Percentiles rank a stretch among this genome's conserved stretches.
Evolutionary conservation across 2,888 invertebrate species (phyloP).

Genomic region (Cryptocephalus moraei): DNA sequence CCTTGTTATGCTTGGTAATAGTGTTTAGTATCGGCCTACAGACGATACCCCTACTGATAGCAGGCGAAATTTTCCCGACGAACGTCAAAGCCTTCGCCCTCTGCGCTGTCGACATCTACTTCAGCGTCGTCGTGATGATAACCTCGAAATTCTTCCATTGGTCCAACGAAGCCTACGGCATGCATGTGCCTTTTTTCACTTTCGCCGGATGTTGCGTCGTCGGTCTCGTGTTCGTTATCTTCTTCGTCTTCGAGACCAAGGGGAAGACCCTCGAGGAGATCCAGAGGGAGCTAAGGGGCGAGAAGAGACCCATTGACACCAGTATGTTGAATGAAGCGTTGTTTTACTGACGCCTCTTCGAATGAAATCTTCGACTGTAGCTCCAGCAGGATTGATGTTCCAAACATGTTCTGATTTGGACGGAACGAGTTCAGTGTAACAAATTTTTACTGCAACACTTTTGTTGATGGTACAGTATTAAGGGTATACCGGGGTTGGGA

Average conservation of each 20-base stretch:
- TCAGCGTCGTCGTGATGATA: conserved; percentile 38
- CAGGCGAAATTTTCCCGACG: conserved; percentile 46
- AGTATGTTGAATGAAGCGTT: neutral
- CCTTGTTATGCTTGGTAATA: conserved; percentile 39
- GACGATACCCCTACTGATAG: conserved; percentile 42
- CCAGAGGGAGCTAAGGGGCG: conserved; percentile 26
- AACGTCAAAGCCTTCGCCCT: conserved; percentile 47
- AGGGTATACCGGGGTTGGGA: no score
- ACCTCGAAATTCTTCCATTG: conserved; percentile 41
- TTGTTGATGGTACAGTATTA: no score
- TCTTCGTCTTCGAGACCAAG: conserved; percentile 42
- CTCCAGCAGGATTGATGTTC: no score
- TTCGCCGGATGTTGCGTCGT: conserved; percentile 32
- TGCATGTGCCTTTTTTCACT: conserved; percentile 39
- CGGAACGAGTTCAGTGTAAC: no score
- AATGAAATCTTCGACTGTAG: no score
- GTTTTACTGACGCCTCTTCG: neutral
- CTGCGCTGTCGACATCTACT: conserved; percentile 44
- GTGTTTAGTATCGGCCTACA: conserved; percentile 43
- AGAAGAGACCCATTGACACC: neutral
- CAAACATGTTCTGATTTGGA: no score
- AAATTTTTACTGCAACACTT: no score
- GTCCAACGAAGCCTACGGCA: conserved; percentile 34
- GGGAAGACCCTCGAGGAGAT: conserved; percentile 44
- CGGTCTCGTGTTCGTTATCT: conserved; percentile 35